phyloP scores from a whole-genome alignment of 2,113 vertebrate species.

The Himantopus leucocephalus region DNA sequence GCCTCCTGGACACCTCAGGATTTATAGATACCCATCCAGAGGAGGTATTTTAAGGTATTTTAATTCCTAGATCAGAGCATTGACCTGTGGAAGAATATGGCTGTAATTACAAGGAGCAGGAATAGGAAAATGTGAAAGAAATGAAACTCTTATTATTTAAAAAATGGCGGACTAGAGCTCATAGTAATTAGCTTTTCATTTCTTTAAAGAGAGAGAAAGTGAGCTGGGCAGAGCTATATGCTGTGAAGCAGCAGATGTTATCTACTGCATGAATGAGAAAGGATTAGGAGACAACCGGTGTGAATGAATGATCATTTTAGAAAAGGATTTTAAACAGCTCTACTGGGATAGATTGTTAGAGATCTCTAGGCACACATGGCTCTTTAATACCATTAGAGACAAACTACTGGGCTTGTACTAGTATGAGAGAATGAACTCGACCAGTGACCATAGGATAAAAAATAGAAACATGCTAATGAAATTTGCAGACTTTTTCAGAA shows the following conservation, averaged over 20 bases:
- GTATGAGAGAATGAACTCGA: neutral
- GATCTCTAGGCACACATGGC: neutral
- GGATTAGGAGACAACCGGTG: neutral
- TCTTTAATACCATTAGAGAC: neutral
- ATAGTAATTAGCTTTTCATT: neutral
- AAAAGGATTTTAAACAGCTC: neutral
- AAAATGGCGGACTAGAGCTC: neutral
- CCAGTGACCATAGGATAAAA: neutral
- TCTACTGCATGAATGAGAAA: neutral
- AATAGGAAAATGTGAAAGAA: neutral
- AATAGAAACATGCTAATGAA: neutral
- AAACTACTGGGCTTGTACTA: neutral
- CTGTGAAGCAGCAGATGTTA: neutral
- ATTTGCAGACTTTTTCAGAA: neutral
- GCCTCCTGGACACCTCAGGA: neutral
- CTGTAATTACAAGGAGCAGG: neutral
- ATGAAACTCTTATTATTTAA: neutral
- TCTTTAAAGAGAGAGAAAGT: neutral
- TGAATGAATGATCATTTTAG: neutral
- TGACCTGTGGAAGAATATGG: neutral
- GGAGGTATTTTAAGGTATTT: neutral
- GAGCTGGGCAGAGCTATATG: neutral
- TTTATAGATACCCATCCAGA: neutral
- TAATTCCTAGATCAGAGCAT: neutral
- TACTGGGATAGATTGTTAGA: neutral